Base-by-base conservation (phyloP, 1,140 invertebrate species). In the Microplitis demolitor region DNA sequence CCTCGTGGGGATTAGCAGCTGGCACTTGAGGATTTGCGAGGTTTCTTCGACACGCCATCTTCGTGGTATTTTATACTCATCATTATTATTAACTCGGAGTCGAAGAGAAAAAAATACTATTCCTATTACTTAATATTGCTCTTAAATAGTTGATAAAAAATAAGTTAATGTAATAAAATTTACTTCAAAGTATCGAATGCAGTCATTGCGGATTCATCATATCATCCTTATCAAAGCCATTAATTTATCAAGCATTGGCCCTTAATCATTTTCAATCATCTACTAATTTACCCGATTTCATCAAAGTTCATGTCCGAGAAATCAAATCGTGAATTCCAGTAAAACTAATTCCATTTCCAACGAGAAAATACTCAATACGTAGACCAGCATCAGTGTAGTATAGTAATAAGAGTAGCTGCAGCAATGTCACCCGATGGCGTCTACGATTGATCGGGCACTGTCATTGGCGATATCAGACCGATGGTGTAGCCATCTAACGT, bases 401-500 rank as follows among this genome's bases (percentile, higher is more conserved):
- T 24, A 24, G 24, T 24, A 64, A 39, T 5, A 31, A 51, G 37
- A 31, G 35, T n/a, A 33, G 4, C 64, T 51, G 45, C 39, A 66
- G 39, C 45, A 11, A 4, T 76, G 70, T 62, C 71, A 54, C 61
- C 8, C 56, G 6, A 31, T 58, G 24, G 56, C 4, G 24, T 9
- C 14, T 70, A 79, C 74, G 78, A 79, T 79, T 79, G 78, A 80
- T 80, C 78, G 74, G 66, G 73, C 71, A 77, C 75, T 75, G 76
- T 79, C 76, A 79, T 79, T 73, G 76, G 70, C 24, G 72, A 78
- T 80, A 80, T 80, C 77, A 73, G 70, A 73, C 71, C 77, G 74
- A 78, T 73, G 75, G 77, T 45, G 76, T 78, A 77, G 61, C 72
- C 76, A 24, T 75, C 76, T 78, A 74, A 80, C 76, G 70, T 78